Percentiles rank a stretch among this genome's conserved stretches.
These are phyloP conservation scores for Fissipunctia ypsillon DNA, from an alignment of 2,888 invertebrate genomes.

Conservation along the genomic window DNA sequence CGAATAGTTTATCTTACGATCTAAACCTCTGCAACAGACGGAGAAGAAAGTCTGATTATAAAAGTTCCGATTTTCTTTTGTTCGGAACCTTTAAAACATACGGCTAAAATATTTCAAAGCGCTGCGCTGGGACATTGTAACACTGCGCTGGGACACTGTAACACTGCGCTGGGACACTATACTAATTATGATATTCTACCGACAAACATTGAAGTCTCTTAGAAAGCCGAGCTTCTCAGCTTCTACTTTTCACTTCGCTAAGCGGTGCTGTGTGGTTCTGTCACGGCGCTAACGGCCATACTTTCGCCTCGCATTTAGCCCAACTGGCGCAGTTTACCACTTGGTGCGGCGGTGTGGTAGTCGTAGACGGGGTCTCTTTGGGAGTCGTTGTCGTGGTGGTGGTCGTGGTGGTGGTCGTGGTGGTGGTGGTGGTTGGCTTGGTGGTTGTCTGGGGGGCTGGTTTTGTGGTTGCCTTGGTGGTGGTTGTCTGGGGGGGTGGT, in stretches of 20 bases:
- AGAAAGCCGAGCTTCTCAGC: neutral
- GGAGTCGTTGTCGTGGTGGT: neutral
- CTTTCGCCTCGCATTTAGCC: conserved; percentile 20
- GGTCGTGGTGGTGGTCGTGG: rapidly evolving
- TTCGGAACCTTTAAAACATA: neutral
- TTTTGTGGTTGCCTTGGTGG: too few relatives aligned
- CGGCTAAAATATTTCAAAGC: neutral
- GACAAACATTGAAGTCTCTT: neutral
- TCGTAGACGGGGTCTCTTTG: rapidly evolving
- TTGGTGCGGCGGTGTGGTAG: too few relatives aligned
- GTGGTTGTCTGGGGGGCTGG: too few relatives aligned
- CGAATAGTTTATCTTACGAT: too few relatives aligned
- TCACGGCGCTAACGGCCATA: conserved; percentile 8
- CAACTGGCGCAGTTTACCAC: neutral
- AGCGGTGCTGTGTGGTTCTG: neutral
- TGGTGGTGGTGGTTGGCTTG: too few relatives aligned
- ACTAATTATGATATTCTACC: neutral
- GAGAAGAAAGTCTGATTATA: neutral
- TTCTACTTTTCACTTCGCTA: conserved; percentile 1
- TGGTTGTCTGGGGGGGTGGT: too few relatives aligned
- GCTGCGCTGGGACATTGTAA: too few relatives aligned
- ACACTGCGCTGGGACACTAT: too few relatives aligned
- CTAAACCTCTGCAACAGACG: too few relatives aligned
- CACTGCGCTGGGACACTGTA: too few relatives aligned
- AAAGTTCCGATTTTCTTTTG: neutral